Evolutionary conservation across 1,140 invertebrate genomes (phyloP).

Genomic region (Zaprionus tsacasi): DNA sequence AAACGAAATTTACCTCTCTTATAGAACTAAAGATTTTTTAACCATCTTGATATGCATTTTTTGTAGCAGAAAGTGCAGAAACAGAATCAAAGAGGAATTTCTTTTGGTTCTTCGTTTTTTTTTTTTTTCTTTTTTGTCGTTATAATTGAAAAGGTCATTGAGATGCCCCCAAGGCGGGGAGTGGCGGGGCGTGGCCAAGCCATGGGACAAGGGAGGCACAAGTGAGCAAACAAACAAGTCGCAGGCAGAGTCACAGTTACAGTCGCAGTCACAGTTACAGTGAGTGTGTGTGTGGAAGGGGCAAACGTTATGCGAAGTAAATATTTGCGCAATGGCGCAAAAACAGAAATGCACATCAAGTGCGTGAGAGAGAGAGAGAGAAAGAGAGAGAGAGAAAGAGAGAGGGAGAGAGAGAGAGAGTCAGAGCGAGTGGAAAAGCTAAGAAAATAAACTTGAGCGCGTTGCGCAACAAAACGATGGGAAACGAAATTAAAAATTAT

Average conservation of each 20-base stretch:
- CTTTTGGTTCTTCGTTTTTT: not conserved
- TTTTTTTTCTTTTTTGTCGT: slow-evolving; percentile 4
- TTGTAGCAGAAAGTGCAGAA: slow-evolving; percentile 13
- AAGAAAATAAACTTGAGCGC: slow-evolving; percentile 43
- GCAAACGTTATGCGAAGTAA: slow-evolving; percentile 62
- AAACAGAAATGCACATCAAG: slow-evolving; percentile 50
- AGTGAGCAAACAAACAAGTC: slow-evolving; percentile 32
- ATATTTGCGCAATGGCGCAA: slow-evolving; percentile 71
- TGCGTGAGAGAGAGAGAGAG: slow-evolving; percentile 6
- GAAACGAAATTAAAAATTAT: slow-evolving; percentile 59
- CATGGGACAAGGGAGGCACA: not conserved
- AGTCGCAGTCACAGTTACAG: slow-evolving; percentile 1
- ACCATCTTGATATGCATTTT: slow-evolving; percentile 35
- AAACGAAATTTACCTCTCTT: not conserved
- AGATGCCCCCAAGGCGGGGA: not conserved
- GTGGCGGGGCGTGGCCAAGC: not conserved
- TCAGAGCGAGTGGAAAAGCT: slow-evolving; percentile 21
- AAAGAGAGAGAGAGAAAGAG: not conserved
- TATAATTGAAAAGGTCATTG: slow-evolving; percentile 51
- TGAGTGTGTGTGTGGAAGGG: slow-evolving; percentile 27
- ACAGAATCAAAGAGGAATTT: slow-evolving; percentile 12
- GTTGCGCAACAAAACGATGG: slow-evolving; percentile 12
- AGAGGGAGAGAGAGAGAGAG: not conserved
- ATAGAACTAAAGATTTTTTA: slow-evolving; percentile 17
- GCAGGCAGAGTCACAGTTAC: not conserved